phyloP scores from a whole-genome alignment of 2,113 vertebrate species.

The Quiscalus mexicanus region DNA sequence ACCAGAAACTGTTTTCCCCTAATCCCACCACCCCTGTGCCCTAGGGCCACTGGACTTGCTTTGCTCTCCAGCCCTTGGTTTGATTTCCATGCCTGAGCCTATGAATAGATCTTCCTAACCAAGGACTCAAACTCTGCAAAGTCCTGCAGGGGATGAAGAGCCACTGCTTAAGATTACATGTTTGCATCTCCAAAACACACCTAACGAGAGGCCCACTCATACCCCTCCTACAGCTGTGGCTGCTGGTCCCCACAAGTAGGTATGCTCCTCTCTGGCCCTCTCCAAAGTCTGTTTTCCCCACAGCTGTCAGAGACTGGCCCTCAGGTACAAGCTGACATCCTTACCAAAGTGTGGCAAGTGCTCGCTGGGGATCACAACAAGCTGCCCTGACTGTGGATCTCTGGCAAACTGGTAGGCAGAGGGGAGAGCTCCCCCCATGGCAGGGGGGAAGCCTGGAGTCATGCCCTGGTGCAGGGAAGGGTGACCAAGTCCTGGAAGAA shows the following conservation, averaged over 20 bases:
- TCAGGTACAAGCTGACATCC: neutral
- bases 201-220: neutral
- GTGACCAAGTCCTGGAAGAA: conserved; percentile 83
- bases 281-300: neutral
- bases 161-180: neutral
- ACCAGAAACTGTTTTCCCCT: neutral
- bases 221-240: neutral
- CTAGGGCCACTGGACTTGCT: neutral
- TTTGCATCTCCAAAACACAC: neutral
- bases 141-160: neutral
- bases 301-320: neutral
- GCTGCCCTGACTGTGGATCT: conserved; percentile 94
- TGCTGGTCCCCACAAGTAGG: neutral
- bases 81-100: neutral
- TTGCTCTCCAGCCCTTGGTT: neutral
- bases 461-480: conserved; percentile 92
- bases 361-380: conserved; percentile 93
- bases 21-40: neutral
- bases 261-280: neutral
- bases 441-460: conserved; percentile 86
- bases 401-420: conserved; percentile 93
- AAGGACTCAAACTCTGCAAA: neutral
- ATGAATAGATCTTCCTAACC: neutral
- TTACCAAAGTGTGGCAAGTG: conserved; percentile 93
- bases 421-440: conserved; percentile 88